A percentile compares a stretch with the other conserved stretches of the same genome.
These are phyloP conservation scores for Drosophila kikkawai DNA, from an alignment of 1,140 invertebrate species.

Conservation along the genomic window DNA sequence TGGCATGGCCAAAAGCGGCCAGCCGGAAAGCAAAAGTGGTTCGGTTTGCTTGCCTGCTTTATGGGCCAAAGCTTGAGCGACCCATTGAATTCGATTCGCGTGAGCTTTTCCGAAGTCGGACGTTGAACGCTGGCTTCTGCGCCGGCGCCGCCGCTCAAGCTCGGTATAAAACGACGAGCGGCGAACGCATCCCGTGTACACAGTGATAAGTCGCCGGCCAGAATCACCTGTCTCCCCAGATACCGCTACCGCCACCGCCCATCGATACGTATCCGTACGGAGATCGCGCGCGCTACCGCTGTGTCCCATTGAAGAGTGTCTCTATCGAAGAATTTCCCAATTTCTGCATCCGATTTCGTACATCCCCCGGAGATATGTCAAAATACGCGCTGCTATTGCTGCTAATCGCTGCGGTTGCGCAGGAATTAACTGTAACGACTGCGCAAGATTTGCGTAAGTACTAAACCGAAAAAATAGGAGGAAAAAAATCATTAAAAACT, in stretches of 20 bases:
- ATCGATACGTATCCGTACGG: conserved; percentile 5
- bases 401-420: conserved; percentile 72
- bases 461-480: conserved; percentile 19
- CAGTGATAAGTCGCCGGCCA: conserved; percentile 72
- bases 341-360: conserved; percentile 39
- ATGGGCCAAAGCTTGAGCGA: conserved; percentile 52
- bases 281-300: conserved; percentile 8
- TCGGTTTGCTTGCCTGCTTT: conserved; percentile 22
- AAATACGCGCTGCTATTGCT: conserved; percentile 55
- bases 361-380: conserved; percentile 48
- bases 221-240: conserved; percentile 32
- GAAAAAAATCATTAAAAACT: conserved; percentile 1
- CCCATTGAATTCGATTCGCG: conserved; percentile 28
- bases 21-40: conserved; percentile 51
- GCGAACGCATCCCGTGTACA: conserved; percentile 69
- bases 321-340: conserved; percentile 22
- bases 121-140: conserved; percentile 21
- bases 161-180: conserved; percentile 67
- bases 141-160: conserved; percentile 62
- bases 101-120: conserved; percentile 34
- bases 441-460: conserved; percentile 84
- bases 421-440: conserved; percentile 58
- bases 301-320: conserved; percentile 5
- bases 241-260: conserved; percentile 10
- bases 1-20: conserved; percentile 38